Evolutionary conservation across 2,888 invertebrate species (phyloP).

Genomic region (Melanargia galathea): DNA sequence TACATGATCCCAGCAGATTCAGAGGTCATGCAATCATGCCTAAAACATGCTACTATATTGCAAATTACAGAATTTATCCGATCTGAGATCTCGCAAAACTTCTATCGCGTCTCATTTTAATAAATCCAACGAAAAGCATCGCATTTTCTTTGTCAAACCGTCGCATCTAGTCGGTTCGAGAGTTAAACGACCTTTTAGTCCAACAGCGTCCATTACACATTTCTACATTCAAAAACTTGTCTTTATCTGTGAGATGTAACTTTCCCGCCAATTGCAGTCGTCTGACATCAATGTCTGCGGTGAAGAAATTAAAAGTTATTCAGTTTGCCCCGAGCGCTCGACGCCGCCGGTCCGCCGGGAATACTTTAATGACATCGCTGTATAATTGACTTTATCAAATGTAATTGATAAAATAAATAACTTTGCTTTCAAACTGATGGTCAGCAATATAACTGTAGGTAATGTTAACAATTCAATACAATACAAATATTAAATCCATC

Average conservation of each 20-base stretch:
- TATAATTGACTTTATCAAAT: conserved; percentile 40
- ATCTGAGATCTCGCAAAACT: conserved; percentile 8
- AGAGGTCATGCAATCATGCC: background rate
- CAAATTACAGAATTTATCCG: conserved; percentile 1
- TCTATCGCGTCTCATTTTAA: conserved; percentile 23
- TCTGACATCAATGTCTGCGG: conserved; percentile 72
- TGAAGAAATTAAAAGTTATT: conserved; percentile 78
- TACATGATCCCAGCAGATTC: background rate
- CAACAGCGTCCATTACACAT: conserved; percentile 58
- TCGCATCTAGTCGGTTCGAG: conserved; percentile 30
- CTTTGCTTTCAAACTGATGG: background rate
- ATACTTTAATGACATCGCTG: conserved; percentile 43
- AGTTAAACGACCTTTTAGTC: conserved; percentile 46
- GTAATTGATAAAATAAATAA: conserved; percentile 16
- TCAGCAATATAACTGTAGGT: too few relatives aligned
- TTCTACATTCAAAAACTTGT: conserved; percentile 58
- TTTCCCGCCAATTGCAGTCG: conserved; percentile 76
- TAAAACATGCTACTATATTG: background rate
- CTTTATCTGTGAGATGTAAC: conserved; percentile 75
- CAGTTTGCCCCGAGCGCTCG: conserved; percentile 69
- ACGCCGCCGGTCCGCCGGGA: conserved; percentile 58
- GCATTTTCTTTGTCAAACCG: conserved; percentile 23
- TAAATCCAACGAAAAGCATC: conserved; percentile 23
- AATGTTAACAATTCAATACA: too few relatives aligned
- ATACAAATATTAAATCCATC: too few relatives aligned